Percentiles rank a stretch among this genome's conserved stretches.
phyloP scores from a whole-genome alignment of 2,888 invertebrate genomes.

The Cephus rjabovi region DNA sequence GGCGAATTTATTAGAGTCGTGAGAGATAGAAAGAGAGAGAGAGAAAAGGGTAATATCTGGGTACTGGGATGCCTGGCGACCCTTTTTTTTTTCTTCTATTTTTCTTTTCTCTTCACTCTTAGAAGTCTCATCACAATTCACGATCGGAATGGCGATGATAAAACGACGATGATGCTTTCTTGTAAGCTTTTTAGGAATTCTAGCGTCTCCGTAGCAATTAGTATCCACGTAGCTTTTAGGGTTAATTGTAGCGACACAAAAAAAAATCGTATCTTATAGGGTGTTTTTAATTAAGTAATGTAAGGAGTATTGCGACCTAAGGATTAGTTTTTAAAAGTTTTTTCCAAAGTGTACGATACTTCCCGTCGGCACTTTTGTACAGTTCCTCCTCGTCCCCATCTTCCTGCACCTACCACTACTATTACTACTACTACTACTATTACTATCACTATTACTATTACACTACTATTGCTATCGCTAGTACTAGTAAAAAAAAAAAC shows the following conservation, averaged over 20 bases:
- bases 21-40: constrained; percentile 22
- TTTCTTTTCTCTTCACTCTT: background rate
- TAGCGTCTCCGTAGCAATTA: constrained; percentile 11
- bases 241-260: constrained; percentile 33
- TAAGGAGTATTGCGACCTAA: constrained; percentile 56
- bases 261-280: constrained; percentile 38
- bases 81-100: background rate
- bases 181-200: constrained; percentile 10
- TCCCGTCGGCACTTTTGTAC: background rate
- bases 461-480: background rate
- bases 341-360: background rate
- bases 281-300: constrained; percentile 59
- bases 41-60: constrained; percentile 28
- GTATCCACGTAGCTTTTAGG: constrained; percentile 14
- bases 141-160: background rate
- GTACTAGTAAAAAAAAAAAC: too few relatives aligned
- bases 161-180: constrained; percentile 12
- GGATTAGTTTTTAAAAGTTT: constrained; percentile 11
- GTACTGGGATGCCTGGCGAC: background rate
- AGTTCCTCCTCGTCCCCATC: background rate
- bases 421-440: background rate
- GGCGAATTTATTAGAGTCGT: constrained; percentile 21
- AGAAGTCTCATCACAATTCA: background rate
- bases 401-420: background rate
- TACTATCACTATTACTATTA: background rate